Evolutionary conservation across 2,113 vertebrate species (phyloP), one percentile per base, ranked within the genome.

Genomic region (Lagenorhynchus albirostris): DNA sequence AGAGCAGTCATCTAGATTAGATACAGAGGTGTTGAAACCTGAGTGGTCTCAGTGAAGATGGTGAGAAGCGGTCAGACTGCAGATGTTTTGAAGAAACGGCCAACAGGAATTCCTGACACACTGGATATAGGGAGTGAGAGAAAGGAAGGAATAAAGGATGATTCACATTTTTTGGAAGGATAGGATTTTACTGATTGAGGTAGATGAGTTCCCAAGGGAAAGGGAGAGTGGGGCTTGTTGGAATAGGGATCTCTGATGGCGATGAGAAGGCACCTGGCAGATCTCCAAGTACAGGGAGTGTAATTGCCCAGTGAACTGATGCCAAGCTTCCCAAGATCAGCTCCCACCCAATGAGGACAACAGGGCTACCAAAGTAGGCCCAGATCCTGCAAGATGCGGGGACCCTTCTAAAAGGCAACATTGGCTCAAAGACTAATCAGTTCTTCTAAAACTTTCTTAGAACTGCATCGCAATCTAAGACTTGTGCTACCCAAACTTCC

Each of bases 351-450:
- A 26, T 31, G 65, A 88, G 7, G 41, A 18, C 31, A 82, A 29
- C 44, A 83, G 21, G 29, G 14, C 26, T 29, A 81, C 13, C 18
- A 38, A 65, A 41, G 21, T 8, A 67, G 36, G 50, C 1, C 23
- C 10, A 18, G 8, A 41, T 84, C 26, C 20, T 47, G 4, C 25
- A 29, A 63, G n/a, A 50, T 8, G 0, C 0, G 33, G n/a, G 31
- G 31, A 38, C 29, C 33, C 68, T 95, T 70, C 53, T 86, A 12
- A 77, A 31, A 74, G 18, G 20, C 25, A 11, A n/a, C n/a, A n/a
- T 44, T 36, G 29, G 14, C 7, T 91, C 80, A 63, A 53, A 18
- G 63, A 80, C 13, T 71, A 29, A 0, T 47, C 15, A 80, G 2
- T 3, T n/a, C 65, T 91, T 29, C 63, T n/a, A 58, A 68, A 60